Conservation (phyloP, 2,888 invertebrate genomes). For the Eristalis arbustorum region DNA sequence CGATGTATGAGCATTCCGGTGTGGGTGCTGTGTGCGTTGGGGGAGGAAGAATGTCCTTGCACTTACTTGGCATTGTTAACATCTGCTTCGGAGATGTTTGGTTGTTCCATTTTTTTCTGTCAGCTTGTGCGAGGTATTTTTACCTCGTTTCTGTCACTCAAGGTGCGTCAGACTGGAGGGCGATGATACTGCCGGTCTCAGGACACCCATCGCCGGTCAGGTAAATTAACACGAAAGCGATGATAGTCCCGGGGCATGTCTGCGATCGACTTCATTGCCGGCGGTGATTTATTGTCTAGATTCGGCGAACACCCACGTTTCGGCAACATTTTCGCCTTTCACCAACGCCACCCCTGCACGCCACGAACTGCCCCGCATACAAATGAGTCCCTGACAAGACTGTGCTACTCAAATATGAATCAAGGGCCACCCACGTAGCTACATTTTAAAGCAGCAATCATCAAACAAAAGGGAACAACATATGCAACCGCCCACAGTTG, state of each 20-base stretch:
- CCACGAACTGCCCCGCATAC: background rate
- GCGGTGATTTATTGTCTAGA: background rate
- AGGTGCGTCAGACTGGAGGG: too few relatives aligned
- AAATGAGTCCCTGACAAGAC: constrained; percentile 27
- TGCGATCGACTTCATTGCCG: background rate
- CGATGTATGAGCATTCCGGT: background rate
- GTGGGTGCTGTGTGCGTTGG: background rate
- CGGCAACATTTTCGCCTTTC: background rate
- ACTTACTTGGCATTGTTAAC: background rate
- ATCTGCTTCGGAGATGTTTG: background rate
- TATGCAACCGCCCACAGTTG: constrained; percentile 28
- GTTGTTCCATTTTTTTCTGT: too few relatives aligned
- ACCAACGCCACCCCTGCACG: background rate
- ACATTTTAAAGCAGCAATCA: constrained; percentile 59
- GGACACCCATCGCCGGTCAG: too few relatives aligned
- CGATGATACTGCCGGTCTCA: too few relatives aligned
- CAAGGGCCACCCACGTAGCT: constrained; percentile 40
- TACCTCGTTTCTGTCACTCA: too few relatives aligned
- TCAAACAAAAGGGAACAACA: constrained; percentile 19
- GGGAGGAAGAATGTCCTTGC: background rate
- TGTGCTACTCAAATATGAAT: constrained; percentile 58
- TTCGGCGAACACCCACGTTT: background rate
- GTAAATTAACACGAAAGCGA: background rate
- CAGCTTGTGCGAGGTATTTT: background rate
- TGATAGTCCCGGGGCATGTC: background rate